A percentile compares a stretch with the other conserved stretches of the same genome.
Evolutionary conservation across 2,113 vertebrate species (phyloP).

Genomic region (Suncus etruscus): DNA sequence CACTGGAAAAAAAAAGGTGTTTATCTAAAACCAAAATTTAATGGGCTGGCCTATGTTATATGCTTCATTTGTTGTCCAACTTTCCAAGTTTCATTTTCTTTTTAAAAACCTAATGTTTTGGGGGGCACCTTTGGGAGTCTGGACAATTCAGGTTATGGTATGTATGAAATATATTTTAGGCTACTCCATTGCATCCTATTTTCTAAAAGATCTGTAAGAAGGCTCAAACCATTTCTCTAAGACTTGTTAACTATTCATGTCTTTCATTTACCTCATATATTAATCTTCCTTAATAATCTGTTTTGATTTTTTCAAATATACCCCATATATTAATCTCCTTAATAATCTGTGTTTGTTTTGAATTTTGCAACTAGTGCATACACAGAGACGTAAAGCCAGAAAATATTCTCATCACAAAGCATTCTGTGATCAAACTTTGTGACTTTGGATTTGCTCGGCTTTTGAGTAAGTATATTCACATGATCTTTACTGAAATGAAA

Average conservation of each 20-base stretch:
- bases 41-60: background rate
- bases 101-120: slow-evolving; percentile 21
- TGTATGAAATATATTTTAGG: slow-evolving; percentile 25
- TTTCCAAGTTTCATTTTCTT: slow-evolving; percentile 26
- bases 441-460: slow-evolving; percentile 98
- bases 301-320: too few relatives aligned
- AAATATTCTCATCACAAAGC: slow-evolving; percentile 97
- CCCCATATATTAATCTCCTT: background rate
- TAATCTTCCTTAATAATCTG: too few relatives aligned
- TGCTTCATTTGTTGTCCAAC: background rate
- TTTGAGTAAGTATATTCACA: slow-evolving; percentile 91
- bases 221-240: background rate
- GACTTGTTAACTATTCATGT: slow-evolving; percentile 28
- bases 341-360: slow-evolving; percentile 52
- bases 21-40: slow-evolving; percentile 21
- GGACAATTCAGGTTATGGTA: background rate
- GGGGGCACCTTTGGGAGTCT: slow-evolving; percentile 1
- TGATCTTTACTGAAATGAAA: background rate
- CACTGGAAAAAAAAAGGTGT: background rate
- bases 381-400: slow-evolving; percentile 98
- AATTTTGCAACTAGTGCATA: slow-evolving; percentile 91
- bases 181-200: background rate
- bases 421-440: slow-evolving; percentile 96
- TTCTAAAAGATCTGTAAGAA: background rate
- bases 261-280: background rate